Percentiles rank a stretch among this genome's conserved stretches.
These are phyloP conservation scores for Nomada flava DNA, from an alignment of 2,888 invertebrate genomes.

Conservation along the genomic window DNA sequence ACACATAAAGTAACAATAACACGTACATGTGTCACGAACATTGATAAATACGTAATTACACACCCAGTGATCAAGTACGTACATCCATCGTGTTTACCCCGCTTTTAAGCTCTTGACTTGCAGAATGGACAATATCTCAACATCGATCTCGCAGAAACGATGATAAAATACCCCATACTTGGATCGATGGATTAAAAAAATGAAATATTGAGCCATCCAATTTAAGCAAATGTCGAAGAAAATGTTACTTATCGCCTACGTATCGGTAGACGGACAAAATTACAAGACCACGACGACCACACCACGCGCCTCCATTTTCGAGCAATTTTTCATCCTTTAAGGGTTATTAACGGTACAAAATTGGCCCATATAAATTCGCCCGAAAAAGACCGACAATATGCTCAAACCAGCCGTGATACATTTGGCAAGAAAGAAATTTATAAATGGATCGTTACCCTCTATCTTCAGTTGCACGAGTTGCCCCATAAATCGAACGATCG, in stretches of 20 bases:
- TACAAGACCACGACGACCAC: neutral
- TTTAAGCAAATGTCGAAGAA: neutral
- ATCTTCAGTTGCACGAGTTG: too few species aligned
- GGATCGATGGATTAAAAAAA: neutral
- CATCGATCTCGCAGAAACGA: too few species aligned
- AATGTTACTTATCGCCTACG: neutral
- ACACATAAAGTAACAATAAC: too few species aligned
- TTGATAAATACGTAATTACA: too few species aligned
- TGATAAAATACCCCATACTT: neutral
- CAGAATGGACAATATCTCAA: neutral
- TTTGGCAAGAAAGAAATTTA: conserved; percentile 25
- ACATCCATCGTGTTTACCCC: neutral
- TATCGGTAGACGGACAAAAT: conserved; percentile 2
- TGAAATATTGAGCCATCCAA: neutral
- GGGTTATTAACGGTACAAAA: conserved; percentile 5
- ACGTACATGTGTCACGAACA: too few species aligned
- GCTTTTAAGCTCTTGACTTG: neutral
- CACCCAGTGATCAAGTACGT: neutral
- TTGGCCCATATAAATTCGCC: neutral
- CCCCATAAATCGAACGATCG: too few species aligned
- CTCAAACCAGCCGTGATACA: neutral
- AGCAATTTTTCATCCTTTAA: conserved; percentile 11
- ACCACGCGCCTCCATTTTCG: neutral
- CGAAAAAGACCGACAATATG: neutral
- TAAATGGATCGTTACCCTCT: conserved; percentile 1